phyloP scores from a whole-genome alignment of 2,113 vertebrate species.

The Hippocampus barbouri region DNA sequence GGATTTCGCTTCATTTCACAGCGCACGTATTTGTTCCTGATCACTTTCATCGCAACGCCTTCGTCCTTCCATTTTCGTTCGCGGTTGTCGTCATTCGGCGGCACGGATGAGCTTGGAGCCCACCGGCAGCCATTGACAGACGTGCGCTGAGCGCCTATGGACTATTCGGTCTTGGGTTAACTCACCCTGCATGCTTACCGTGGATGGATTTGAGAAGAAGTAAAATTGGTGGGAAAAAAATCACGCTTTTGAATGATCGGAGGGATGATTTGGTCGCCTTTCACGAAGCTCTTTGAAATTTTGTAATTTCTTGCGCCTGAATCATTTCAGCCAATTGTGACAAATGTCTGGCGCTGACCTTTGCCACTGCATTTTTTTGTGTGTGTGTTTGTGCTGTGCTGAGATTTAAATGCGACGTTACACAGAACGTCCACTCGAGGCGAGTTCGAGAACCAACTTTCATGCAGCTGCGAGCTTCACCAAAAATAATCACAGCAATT shows the following conservation, averaged over 20 bases:
- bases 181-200: no score
- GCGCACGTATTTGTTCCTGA: constrained; percentile 27
- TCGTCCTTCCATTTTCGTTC: constrained; percentile 23
- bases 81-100: no score
- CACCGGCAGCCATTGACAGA: no score
- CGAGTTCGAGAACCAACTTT: not conserved
- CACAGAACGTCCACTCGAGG: not conserved
- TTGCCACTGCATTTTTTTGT: no score
- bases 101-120: no score
- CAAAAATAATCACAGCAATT: not conserved
- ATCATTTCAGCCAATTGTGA: no score
- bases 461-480: not conserved
- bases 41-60: constrained; percentile 43
- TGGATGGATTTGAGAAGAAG: not conserved
- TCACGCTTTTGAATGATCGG: not conserved
- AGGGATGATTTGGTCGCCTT: not conserved
- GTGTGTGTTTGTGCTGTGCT: not conserved
- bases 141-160: no score
- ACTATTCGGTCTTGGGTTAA: no score
- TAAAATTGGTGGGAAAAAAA: not conserved
- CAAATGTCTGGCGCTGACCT: no score
- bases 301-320: no score
- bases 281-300: no score
- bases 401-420: not conserved
- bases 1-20: constrained; percentile 19